Conservation (phyloP, 2,113 vertebrate genomes). For the Phodopus roborovskii region DNA sequence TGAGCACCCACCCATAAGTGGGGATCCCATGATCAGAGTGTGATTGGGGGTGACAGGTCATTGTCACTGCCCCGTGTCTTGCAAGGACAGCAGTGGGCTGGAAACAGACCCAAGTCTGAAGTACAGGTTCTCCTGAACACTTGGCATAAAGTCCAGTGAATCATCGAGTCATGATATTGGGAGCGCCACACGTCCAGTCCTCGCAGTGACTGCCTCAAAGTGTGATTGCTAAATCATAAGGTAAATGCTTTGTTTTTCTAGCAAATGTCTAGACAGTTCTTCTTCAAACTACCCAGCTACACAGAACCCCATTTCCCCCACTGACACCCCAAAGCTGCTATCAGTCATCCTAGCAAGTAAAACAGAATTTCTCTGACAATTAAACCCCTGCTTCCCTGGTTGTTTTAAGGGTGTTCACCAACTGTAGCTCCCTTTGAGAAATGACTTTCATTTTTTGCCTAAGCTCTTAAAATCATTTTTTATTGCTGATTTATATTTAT, state of each 20-base stretch:
- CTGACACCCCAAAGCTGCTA: background rate
- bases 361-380: background rate
- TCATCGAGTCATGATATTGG: background rate
- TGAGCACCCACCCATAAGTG: background rate
- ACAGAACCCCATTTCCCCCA: background rate
- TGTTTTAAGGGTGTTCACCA: background rate
- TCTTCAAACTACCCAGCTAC: background rate
- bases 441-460: too few relatives aligned
- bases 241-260: background rate
- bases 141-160: background rate
- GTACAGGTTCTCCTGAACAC: background rate
- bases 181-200: background rate
- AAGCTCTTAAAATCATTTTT: background rate
- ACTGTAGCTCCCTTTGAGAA: background rate
- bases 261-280: background rate
- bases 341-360: background rate
- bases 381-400: background rate
- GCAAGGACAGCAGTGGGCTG: background rate
- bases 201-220: background rate
- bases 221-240: background rate
- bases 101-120: background rate
- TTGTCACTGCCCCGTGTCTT: background rate
- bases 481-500: background rate
- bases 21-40: background rate
- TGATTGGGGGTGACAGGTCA: background rate